These are phyloP conservation scores for Mastacembelus armatus DNA, from an alignment of 2,797 vertebrate species.

Conservation along the genomic window DNA sequence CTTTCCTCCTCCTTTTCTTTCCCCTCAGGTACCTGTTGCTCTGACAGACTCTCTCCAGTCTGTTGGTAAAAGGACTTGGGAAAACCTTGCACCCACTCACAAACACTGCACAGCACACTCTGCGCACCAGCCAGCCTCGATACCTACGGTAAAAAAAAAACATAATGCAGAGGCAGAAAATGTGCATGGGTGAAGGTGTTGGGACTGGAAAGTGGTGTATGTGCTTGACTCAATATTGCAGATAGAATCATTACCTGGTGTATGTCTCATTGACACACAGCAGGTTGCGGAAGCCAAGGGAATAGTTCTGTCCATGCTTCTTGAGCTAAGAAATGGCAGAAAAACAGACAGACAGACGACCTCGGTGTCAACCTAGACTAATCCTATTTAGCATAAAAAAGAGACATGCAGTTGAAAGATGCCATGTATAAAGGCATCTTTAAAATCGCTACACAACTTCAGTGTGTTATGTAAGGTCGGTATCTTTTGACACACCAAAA, in stretches of 20 bases:
- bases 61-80: conserved; percentile 61
- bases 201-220: neutral
- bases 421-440: conserved; percentile 10
- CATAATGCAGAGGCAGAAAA: conserved; percentile 18
- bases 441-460: conserved; percentile 12
- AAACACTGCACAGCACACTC: conserved; percentile 87
- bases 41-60: conserved; percentile 75
- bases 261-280: conserved; percentile 86
- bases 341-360: conserved; percentile 33
- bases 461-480: conserved; percentile 6
- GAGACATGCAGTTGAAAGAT: neutral
- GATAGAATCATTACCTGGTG: conserved; percentile 84
- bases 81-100: conserved; percentile 82
- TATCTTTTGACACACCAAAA: neutral
- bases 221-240: neutral
- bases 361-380: neutral
- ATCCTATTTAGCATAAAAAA: conserved; percentile 6
- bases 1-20: conserved; percentile 24
- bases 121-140: conserved; percentile 93
- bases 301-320: conserved; percentile 69
- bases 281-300: conserved; percentile 84
- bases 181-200: neutral
- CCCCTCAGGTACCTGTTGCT: conserved; percentile 82
- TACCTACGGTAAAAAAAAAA: conserved; percentile 81
- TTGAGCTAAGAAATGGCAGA: conserved; percentile 58